Evolutionary conservation across 2,797 vertebrate species (phyloP).

Genomic region (Oceanodroma leucorhoa): DNA sequence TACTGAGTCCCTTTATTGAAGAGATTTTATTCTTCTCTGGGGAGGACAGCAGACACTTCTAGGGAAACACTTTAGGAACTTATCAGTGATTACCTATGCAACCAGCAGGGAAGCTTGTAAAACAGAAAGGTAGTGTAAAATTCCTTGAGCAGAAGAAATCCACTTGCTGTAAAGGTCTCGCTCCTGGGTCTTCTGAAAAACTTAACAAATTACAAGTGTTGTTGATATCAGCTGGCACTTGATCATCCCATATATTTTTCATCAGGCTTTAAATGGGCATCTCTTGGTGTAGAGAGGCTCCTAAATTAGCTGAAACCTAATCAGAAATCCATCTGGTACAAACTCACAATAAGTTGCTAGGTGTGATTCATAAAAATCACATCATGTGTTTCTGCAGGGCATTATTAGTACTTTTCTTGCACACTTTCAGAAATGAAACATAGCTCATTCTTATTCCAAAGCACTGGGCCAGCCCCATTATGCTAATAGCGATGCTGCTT

Average conservation of each 20-base stretch:
- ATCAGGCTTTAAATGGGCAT: not conserved
- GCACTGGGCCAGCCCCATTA: not conserved
- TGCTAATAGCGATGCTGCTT: not conserved
- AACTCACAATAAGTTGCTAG: not conserved
- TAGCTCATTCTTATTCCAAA: not conserved
- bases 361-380: slow-evolving; percentile 15
- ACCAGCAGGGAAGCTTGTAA: not conserved
- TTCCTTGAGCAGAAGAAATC: not conserved
- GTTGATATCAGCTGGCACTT: not conserved
- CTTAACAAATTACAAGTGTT: not conserved
- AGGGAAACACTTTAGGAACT: not conserved
- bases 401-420: not conserved
- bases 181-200: not conserved
- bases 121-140: not conserved
- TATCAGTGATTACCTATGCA: not conserved
- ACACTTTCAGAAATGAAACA: not conserved
- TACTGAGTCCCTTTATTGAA: not conserved
- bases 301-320: slow-evolving; percentile 16
- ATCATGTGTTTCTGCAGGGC: not conserved
- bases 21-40: not conserved
- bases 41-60: not conserved
- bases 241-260: not conserved
- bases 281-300: not conserved
- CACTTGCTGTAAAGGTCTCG: not conserved
- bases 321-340: not conserved